Conservation (phyloP, 2,113 vertebrate species). For the Neotoma lepida region DNA sequence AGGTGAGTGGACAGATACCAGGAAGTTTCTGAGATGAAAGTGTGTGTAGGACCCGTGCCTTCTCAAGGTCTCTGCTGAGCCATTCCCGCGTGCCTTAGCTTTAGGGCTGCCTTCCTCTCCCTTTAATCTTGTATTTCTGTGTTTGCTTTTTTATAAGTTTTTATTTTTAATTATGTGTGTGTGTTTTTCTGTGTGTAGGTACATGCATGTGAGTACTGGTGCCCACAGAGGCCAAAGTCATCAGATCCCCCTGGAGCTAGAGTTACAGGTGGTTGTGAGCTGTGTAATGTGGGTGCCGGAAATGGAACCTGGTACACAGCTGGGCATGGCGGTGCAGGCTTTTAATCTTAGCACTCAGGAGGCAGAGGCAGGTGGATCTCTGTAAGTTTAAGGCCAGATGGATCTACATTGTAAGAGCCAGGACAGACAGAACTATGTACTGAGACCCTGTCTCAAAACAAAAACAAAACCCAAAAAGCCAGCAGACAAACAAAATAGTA, state of each 20-base stretch:
- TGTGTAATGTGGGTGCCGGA: neutral
- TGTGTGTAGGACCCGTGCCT: neutral
- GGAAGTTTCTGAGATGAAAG: neutral
- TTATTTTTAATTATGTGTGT: neutral
- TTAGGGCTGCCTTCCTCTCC: neutral
- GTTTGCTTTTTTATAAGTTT: neutral
- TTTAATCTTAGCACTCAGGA: neutral
- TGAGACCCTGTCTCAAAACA: neutral
- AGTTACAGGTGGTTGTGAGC: neutral
- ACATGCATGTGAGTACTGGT: neutral
- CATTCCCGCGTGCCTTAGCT: neutral
- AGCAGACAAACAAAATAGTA: neutral
- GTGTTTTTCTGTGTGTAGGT: neutral
- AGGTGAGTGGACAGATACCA: constrained; percentile 77
- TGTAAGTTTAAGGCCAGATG: neutral
- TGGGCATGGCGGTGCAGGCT: neutral
- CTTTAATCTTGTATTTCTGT: neutral
- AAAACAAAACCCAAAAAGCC: neutral
- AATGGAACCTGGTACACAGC: neutral
- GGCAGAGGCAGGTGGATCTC: neutral
- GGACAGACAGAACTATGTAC: neutral
- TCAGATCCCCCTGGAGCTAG: neutral
- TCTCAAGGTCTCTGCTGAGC: neutral
- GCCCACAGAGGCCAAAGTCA: neutral
- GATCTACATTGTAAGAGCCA: neutral